Base-by-base conservation (phyloP, 2,888 invertebrate genomes). In the Drosophila mulleri region DNA sequence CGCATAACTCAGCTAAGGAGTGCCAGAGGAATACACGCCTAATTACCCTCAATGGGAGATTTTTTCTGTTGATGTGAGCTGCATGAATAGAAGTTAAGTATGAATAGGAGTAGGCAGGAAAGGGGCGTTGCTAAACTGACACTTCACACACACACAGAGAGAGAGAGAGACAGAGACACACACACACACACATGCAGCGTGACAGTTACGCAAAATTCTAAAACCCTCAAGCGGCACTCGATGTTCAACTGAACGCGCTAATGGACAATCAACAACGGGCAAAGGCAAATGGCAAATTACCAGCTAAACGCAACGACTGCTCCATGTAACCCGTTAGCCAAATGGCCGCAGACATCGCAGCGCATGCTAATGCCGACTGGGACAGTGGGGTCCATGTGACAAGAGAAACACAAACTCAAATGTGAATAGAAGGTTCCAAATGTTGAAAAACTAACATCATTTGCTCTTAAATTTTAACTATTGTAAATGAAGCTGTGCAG, bases 41-140 rank as follows among this genome's bases (percentile, higher is more conserved):
- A 90, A 90, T 88, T 90, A 72, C 78, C 66, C 80, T 66, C 77
- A 78, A 75, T 73, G 86, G 70, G 76, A 70, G 74, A 73, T 70
- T 82, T 84, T 45, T 26, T 16, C 14, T 8, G 14, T 45, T 47
- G 16, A 47, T 50, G 80, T 71, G 67, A 79, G 80, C 65, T 39
- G 37, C 42, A 53, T 71, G 35, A 58, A 48, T 57, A 58, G 35
- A 59, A 29, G 29, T 29, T 8, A 29, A 29, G 29, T 70, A 26
- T 20, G 44, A 32, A 61, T 42, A 67, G 58, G 61, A 41, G 62
- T 41, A 20, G 54, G 6, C 60, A 60, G 68, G 69, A 78, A 73
- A 57, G 77, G 44, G 64, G 57, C 60, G 58, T 56, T 57, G 67
- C 61, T 65, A 73, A 88, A 61, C 72, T 72, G 70, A 89, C 88